Percentiles rank a stretch among this genome's conserved stretches.
Conservation (phyloP, 2,888 invertebrate species). For the Chalcosyrphus nemorum region DNA sequence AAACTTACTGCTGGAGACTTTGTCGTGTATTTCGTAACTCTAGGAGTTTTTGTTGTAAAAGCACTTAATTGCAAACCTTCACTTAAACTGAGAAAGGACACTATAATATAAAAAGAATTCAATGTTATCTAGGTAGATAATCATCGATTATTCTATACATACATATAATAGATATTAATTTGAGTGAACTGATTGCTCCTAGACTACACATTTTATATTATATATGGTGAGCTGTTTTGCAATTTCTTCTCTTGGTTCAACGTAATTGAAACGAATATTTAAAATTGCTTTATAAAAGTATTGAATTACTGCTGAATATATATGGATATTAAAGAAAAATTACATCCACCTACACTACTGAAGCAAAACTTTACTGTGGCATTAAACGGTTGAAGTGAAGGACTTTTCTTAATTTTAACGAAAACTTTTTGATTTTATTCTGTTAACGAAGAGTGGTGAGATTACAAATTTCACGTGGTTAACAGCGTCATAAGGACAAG, state of each 20-base stretch:
- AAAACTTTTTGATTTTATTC: constrained; percentile 1
- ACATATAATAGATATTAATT: constrained; percentile 52
- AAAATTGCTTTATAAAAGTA: constrained; percentile 11
- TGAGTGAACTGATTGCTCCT: constrained; percentile 40
- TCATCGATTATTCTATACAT: constrained; percentile 64
- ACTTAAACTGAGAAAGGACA: constrained; percentile 74
- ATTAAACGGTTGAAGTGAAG: constrained; percentile 35
- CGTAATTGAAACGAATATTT: background rate
- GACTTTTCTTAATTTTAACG: constrained; percentile 45
- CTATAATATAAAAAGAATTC: constrained; percentile 67
- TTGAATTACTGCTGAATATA: constrained; percentile 1
- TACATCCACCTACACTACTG: constrained; percentile 47
- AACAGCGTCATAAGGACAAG: constrained; percentile 5
- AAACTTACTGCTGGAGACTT: constrained; percentile 81
- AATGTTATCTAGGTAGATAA: constrained; percentile 17
- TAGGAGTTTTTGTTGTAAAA: constrained; percentile 85
- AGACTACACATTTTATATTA: constrained; percentile 25
- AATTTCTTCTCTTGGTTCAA: background rate
- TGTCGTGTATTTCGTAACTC: constrained; percentile 86
- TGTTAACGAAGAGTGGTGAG: constrained; percentile 29
- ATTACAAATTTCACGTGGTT: constrained; percentile 33
- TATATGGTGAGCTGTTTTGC: background rate
- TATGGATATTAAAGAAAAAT: constrained; percentile 33
- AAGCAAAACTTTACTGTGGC: constrained; percentile 33
- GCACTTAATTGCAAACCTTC: constrained; percentile 84